Evolutionary conservation across 2,797 vertebrate species (phyloP).

Genomic region (Gymnodraco acuticeps): DNA sequence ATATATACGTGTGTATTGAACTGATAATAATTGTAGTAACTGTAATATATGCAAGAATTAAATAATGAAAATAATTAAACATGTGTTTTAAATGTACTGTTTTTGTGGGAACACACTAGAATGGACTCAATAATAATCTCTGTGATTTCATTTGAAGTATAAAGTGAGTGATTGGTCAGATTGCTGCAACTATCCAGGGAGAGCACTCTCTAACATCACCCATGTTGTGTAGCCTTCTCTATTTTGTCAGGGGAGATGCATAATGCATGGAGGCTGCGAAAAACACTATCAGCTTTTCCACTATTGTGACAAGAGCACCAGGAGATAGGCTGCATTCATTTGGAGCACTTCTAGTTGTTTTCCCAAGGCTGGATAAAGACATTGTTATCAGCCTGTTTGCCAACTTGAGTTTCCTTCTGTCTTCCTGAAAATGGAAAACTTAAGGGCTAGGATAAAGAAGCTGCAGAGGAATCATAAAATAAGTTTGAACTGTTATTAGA

Average conservation of each 20-base stretch:
- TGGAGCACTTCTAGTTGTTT: slow-evolving; percentile 29
- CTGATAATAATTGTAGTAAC: too few relatives aligned
- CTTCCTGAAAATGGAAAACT: slow-evolving; percentile 38
- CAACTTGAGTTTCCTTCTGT: slow-evolving; percentile 22
- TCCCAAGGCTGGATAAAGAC: slow-evolving; percentile 35
- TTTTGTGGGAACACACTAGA: not conserved
- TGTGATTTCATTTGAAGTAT: slow-evolving; percentile 11
- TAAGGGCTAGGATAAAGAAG: slow-evolving; percentile 10
- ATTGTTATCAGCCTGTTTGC: slow-evolving; percentile 52
- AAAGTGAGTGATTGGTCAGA: slow-evolving; percentile 30
- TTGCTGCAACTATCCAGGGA: slow-evolving; percentile 25
- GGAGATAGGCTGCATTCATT: slow-evolving; percentile 50
- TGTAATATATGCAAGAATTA: too few relatives aligned
- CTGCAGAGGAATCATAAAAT: not conserved
- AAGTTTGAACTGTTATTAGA: slow-evolving; percentile 7
- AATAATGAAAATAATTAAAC: too few relatives aligned
- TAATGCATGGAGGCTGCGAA: slow-evolving; percentile 55
- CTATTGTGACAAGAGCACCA: slow-evolving; percentile 46
- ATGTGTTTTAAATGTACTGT: too few relatives aligned
- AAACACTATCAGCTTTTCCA: slow-evolving; percentile 58
- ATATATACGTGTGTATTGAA: too few relatives aligned
- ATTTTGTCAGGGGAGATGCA: slow-evolving; percentile 61
- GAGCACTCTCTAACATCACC: slow-evolving; percentile 30
- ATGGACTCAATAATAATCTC: slow-evolving; percentile 7
- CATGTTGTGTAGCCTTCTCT: slow-evolving; percentile 43